These are phyloP conservation scores for Alviniconcha strummeri DNA, from an alignment of 2,888 invertebrate genomes.

Conservation along the genomic window DNA sequence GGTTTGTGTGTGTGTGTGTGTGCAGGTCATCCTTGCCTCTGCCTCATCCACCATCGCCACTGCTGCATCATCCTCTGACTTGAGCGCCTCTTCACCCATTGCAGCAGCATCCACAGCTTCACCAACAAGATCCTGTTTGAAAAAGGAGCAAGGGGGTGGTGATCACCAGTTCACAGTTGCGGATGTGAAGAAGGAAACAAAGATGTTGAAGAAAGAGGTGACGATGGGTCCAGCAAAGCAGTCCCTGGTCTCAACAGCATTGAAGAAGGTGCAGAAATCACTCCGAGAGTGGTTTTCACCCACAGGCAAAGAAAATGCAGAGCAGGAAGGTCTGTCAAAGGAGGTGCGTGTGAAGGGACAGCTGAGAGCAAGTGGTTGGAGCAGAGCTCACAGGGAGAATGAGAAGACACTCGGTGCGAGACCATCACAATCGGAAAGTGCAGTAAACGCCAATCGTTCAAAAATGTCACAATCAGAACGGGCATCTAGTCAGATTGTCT, in stretches of 20 bases:
- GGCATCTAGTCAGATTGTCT: too few relatives aligned
- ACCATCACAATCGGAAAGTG: too few relatives aligned
- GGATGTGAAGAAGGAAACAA: background rate
- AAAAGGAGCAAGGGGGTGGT: background rate
- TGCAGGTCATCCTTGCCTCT: too few relatives aligned
- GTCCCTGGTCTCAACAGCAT: background rate
- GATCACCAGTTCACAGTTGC: background rate
- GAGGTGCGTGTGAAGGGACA: background rate
- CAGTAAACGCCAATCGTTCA: too few relatives aligned
- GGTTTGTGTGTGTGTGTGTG: too few relatives aligned
- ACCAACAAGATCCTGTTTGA: too few relatives aligned
- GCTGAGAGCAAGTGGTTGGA: too few relatives aligned
- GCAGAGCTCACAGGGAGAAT: too few relatives aligned
- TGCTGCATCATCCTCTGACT: too few relatives aligned
- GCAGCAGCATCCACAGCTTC: background rate
- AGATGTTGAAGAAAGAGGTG: constrained; percentile 10
- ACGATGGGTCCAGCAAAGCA: background rate
- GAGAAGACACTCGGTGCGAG: too few relatives aligned
- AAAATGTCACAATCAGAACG: too few relatives aligned
- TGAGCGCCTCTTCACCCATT: background rate
- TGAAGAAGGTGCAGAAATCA: background rate
- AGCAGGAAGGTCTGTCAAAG: background rate
- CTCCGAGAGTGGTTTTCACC: constrained; percentile 14
- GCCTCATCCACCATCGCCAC: too few relatives aligned
- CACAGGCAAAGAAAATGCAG: constrained; percentile 14